Conservation (phyloP, 2,888 invertebrate genomes). For the Brachynemurus nebulosus region DNA sequence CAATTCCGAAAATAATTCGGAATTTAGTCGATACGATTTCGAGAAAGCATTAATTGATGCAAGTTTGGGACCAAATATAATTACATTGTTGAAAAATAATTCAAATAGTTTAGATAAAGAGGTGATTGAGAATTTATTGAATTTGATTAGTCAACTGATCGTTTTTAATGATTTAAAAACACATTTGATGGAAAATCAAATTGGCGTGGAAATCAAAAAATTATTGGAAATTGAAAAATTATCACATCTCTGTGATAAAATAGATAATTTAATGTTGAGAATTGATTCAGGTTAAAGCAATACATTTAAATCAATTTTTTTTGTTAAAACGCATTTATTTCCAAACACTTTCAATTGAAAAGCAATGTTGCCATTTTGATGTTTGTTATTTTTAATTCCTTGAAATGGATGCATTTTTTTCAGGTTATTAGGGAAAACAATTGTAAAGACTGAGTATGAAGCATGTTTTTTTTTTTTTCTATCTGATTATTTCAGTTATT, state of each 20-base stretch:
- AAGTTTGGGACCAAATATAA: slow-evolving; percentile 8
- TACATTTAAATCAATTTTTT: background rate
- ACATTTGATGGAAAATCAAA: slow-evolving; percentile 7
- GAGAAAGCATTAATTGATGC: slow-evolving; percentile 5
- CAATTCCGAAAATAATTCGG: background rate
- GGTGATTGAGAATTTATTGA: slow-evolving; percentile 7
- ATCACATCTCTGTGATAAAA: background rate
- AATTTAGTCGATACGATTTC: background rate
- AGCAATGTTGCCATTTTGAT: too few species aligned
- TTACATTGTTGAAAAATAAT: slow-evolving; percentile 2
- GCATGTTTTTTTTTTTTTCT: too few species aligned
- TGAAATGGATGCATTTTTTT: too few species aligned
- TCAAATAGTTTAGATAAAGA: slow-evolving; percentile 4
- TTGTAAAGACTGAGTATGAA: too few species aligned
- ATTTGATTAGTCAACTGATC: slow-evolving; percentile 2
- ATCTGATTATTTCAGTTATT: too few species aligned
- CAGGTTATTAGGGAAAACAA: too few species aligned
- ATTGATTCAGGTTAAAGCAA: slow-evolving; percentile 3
- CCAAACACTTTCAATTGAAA: too few species aligned
- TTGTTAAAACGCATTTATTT: too few species aligned
- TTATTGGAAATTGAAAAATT: slow-evolving; percentile 6
- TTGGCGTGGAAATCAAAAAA: slow-evolving; percentile 7
- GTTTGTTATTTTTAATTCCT: too few species aligned
- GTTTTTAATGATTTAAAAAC: background rate
- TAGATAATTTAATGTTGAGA: slow-evolving; percentile 3